Evolutionary conservation across 2,888 invertebrate species (phyloP).

Genomic region (Pandemis corylana): DNA sequence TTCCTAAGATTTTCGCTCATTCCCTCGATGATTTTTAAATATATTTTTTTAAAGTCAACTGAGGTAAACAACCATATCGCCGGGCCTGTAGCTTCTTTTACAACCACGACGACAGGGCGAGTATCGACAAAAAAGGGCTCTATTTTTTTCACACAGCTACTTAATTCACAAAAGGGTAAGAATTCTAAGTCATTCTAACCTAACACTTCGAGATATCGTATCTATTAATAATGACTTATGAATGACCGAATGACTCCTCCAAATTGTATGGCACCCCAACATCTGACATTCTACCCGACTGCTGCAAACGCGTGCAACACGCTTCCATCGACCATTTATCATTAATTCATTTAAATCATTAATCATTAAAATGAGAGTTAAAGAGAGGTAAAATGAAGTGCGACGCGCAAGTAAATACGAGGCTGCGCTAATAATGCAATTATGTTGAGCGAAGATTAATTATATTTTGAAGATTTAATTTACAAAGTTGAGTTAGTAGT

Average conservation of each 20-base stretch:
- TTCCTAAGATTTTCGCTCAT: too few species aligned
- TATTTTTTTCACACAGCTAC: conserved; percentile 28
- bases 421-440: conserved; percentile 78
- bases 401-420: conserved; percentile 76
- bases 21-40: too few species aligned
- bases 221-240: conserved; percentile 74
- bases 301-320: conserved; percentile 66
- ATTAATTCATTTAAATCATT: conserved; percentile 70
- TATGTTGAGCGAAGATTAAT: conserved; percentile 72
- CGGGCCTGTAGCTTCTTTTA: neutral
- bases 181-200: conserved; percentile 25
- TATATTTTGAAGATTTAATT: conserved; percentile 54
- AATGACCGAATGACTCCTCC: conserved; percentile 80
- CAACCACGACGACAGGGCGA: neutral
- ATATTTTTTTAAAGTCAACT: too few species aligned
- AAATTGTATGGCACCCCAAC: conserved; percentile 73
- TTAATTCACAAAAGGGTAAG: conserved; percentile 26
- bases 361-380: conserved; percentile 83
- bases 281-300: conserved; percentile 61
- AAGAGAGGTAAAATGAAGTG: conserved; percentile 84
- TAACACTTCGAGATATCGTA: conserved; percentile 31
- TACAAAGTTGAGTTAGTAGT: neutral
- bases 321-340: conserved; percentile 82
- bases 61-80: too few species aligned
- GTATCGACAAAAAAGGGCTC: conserved; percentile 22